phyloP scores from a whole-genome alignment of 2,113 vertebrate genomes.

The Hydrochoerus hydrochaeris region DNA sequence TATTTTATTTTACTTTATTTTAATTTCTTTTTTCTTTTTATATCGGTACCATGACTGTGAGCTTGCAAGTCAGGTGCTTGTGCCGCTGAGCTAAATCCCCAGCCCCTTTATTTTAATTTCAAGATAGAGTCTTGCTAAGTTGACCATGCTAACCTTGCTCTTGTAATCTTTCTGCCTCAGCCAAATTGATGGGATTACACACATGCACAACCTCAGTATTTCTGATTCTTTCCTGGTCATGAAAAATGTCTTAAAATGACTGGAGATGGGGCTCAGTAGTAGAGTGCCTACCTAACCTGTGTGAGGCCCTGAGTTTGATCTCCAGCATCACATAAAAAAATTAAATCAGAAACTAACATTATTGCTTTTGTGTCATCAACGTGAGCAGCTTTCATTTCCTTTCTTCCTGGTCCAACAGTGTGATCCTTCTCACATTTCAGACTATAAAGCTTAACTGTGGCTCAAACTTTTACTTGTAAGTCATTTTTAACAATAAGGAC shows the following conservation, averaged over 20 bases:
- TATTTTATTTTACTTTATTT: neutral
- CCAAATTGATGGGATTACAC: neutral
- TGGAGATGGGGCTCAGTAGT: neutral
- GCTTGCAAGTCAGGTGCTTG: no score
- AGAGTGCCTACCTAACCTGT: neutral
- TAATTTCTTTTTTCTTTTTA: no score
- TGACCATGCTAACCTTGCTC: neutral
- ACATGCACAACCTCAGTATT: neutral
- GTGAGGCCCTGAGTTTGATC: neutral
- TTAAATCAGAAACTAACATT: conserved; percentile 45
- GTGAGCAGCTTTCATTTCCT: conserved; percentile 14
- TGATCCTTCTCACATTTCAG: conserved; percentile 24
- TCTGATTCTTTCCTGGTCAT: conserved; percentile 29
- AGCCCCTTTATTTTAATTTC: neutral
- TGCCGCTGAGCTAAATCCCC: no score
- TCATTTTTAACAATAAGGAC: conserved; percentile 60
- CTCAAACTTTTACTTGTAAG: conserved; percentile 60
- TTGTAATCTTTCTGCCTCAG: neutral
- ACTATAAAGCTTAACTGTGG: conserved; percentile 2
- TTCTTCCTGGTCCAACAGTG: neutral
- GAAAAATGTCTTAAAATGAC: conserved; percentile 34
- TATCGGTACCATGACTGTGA: no score
- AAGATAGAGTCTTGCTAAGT: neutral
- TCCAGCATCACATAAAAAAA: neutral
- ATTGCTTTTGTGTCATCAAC: conserved; percentile 20